phyloP scores from a whole-genome alignment of 1,140 invertebrate species.

The Papilio aristodemus region DNA sequence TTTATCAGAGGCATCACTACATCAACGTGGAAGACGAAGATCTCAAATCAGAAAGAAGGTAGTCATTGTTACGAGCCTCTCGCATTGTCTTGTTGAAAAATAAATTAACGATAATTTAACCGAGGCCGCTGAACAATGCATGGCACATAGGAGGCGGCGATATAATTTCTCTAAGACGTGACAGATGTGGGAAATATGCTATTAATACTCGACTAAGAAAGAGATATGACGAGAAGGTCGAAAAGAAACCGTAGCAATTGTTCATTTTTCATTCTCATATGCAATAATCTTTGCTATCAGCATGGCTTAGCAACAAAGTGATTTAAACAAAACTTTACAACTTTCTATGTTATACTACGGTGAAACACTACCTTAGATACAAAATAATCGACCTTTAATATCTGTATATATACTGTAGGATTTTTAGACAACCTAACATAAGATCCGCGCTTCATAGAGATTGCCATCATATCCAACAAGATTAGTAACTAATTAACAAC shows the following conservation, averaged over 20 bases:
- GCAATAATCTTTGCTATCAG: neutral
- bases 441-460: too few relatives aligned
- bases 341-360: too few relatives aligned
- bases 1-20: too few relatives aligned
- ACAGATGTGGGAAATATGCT: slow-evolving; percentile 8
- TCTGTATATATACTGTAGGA: too few relatives aligned
- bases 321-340: too few relatives aligned
- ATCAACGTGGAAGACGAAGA: neutral
- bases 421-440: too few relatives aligned
- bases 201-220: slow-evolving; percentile 11
- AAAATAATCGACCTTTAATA: too few relatives aligned
- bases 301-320: neutral
- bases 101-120: neutral
- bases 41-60: neutral
- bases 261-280: neutral
- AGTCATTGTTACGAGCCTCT: neutral
- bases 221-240: slow-evolving; percentile 3
- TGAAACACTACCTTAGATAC: too few relatives aligned
- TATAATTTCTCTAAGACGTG: slow-evolving; percentile 3
- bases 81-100: slow-evolving; percentile 6
- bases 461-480: too few relatives aligned
- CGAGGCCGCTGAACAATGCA: neutral
- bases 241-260: neutral
- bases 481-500: too few relatives aligned
- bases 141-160: neutral